These are phyloP conservation scores for Cantharis rufa DNA, from an alignment of 2,888 invertebrate genomes.

Conservation along the genomic window DNA sequence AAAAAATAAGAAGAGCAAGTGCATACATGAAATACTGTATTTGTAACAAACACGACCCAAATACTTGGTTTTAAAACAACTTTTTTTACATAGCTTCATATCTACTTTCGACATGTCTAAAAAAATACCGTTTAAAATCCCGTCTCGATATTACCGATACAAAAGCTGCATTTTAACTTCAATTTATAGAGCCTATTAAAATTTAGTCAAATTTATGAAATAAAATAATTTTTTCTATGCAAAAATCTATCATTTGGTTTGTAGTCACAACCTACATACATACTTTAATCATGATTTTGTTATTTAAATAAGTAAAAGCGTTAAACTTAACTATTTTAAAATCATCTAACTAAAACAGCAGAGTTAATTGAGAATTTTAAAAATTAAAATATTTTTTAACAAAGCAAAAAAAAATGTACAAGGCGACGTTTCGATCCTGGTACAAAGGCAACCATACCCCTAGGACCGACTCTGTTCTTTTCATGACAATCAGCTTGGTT, in stretches of 20 bases:
- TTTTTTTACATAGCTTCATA: not conserved
- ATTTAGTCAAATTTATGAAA: not conserved
- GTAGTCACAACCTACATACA: slow-evolving; percentile 6
- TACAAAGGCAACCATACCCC: too few relatives aligned
- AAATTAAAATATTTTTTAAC: too few relatives aligned
- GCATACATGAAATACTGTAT: not conserved
- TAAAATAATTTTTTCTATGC: not conserved
- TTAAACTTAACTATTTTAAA: not conserved
- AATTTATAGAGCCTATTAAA: not conserved
- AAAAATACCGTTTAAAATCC: not conserved
- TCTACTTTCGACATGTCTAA: not conserved
- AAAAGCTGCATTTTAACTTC: not conserved
- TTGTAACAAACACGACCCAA: not conserved
- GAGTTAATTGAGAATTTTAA: too few relatives aligned
- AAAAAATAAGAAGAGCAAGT: not conserved
- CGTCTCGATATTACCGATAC: not conserved
- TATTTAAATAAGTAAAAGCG: slow-evolving; percentile 25
- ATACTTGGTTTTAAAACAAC: not conserved
- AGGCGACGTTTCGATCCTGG: too few relatives aligned
- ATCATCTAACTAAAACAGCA: too few relatives aligned
- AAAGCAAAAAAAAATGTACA: too few relatives aligned
- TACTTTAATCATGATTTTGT: slow-evolving; percentile 5
- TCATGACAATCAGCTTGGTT: too few relatives aligned
- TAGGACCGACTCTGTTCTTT: too few relatives aligned
- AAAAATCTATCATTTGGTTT: slow-evolving; percentile 3